phyloP scores from a whole-genome alignment of 92 coral and sea anemone species.

The Epizoanthus scotinus region DNA sequence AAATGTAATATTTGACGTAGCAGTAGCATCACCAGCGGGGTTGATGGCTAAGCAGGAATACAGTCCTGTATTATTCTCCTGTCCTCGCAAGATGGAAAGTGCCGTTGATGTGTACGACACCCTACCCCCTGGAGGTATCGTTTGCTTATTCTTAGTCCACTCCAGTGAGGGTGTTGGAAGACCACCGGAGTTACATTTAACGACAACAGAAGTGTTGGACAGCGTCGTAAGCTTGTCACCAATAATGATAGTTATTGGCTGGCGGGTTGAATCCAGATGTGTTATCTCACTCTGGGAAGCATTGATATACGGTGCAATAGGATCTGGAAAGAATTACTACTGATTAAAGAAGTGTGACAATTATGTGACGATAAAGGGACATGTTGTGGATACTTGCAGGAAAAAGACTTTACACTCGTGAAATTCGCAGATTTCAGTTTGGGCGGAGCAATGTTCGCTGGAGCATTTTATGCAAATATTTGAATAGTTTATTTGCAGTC shows the following conservation, averaged over 20 bases:
- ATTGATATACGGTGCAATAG: constrained; percentile 25
- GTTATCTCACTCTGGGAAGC: not conserved
- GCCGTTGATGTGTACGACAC: constrained; percentile 6
- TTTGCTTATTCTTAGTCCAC: constrained; percentile 20
- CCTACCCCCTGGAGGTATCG: constrained; percentile 25
- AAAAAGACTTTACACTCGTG: too few species aligned
- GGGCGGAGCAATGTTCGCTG: too few species aligned
- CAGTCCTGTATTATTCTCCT: constrained; percentile 20
- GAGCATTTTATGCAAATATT: too few species aligned
- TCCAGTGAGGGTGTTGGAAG: constrained; percentile 17
- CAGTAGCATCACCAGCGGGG: constrained; percentile 19
- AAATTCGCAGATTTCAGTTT: too few species aligned
- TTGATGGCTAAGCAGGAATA: constrained; percentile 20
- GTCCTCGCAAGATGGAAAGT: not conserved
- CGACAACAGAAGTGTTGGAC: constrained; percentile 19
- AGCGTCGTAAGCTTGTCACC: constrained; percentile 18
- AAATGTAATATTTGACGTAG: constrained; percentile 22
- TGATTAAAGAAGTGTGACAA: too few species aligned
- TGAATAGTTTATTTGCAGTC: too few species aligned
- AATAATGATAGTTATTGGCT: not conserved
- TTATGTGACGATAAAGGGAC: too few species aligned
- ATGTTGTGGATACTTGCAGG: too few species aligned
- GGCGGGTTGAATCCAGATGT: constrained; percentile 8
- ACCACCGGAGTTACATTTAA: constrained; percentile 1
- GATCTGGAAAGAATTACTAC: constrained; percentile 15